Evolutionary conservation across 2,797 vertebrate species (phyloP), one percentile per base, ranked within the genome.

Genomic region (Hippoglossus hippoglossus): DNA sequence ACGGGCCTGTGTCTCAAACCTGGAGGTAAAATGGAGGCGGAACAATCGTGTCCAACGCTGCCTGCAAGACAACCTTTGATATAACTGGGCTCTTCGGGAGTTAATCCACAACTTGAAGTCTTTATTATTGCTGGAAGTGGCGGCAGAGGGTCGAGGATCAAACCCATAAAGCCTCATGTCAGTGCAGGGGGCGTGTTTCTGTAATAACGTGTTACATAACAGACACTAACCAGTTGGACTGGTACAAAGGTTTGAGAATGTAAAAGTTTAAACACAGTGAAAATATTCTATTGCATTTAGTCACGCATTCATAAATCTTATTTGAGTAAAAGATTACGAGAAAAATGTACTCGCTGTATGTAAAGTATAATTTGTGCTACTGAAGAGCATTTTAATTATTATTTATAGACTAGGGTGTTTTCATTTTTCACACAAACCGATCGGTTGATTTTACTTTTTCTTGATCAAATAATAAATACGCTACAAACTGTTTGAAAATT

Each of bases 81-180:
- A 0, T 8, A 0, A n/a, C 16, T 19, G n/a, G 6, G 6, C 25
- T 51, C 2, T 10, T 0, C 3, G 6, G 36, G 65, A 13, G 61
- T 75, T 72, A 62, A 68, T 71, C 21, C 11, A 22, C 5, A 24
- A 41, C 46, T 19, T 22, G 26, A 1, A 6, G 0, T 2, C 1
- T 52, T 26, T 5, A 49, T 3, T 12, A 46, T n/a, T 7, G 44
- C 6, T 41, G 53, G 16, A 18, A 24, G 1, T 5, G 7, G 22
- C 1, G 2, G 26, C 59, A 26, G 19, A 41, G 75, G 71, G 47
- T 69, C 44, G 78, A 82, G 19, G 67, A 63, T 61, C 64, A 66
- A 7, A 0, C n/a, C 19, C 25, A 59, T 59, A 50, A 24, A 56
- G 16, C 0, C 2, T 4, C 15, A 0, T 10, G 34, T 25, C 18